A percentile compares a stretch with the other conserved stretches of the same genome.
phyloP scores from a whole-genome alignment of 2,113 vertebrate genomes.

The Hippocampus zosterae region DNA sequence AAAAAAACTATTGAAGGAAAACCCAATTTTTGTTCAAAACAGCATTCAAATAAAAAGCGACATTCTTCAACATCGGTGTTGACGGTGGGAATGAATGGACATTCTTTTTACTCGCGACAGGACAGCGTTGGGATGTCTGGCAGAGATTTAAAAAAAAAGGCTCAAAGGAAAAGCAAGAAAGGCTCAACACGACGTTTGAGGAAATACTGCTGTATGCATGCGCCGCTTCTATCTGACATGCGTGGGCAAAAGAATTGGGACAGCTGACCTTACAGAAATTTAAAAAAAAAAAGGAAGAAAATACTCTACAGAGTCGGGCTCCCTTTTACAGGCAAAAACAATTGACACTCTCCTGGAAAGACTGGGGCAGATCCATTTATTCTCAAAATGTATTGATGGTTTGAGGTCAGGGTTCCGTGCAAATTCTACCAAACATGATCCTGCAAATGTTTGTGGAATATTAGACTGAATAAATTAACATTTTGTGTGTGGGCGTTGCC shows the following conservation, averaged over 20 bases:
- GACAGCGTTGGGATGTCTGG: constrained; percentile 17
- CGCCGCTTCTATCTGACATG: not conserved
- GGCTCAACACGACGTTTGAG: constrained; percentile 18
- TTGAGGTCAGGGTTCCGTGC: not conserved
- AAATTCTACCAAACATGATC: not conserved
- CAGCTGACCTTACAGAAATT: not conserved
- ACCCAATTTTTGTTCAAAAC: constrained; percentile 32
- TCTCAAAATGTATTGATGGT: not conserved
- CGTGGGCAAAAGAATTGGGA: not conserved
- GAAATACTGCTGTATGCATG: constrained; percentile 51
- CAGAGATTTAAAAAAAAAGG: constrained; percentile 14
- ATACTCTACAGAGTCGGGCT: not conserved
- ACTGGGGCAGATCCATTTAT: not conserved
- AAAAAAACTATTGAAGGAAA: constrained; percentile 15
- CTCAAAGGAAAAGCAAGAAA: constrained; percentile 31
- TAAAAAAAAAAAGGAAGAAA: not conserved
- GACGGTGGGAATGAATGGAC: constrained; percentile 14
- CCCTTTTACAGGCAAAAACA: not conserved
- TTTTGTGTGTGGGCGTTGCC: not conserved
- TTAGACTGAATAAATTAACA: not conserved
- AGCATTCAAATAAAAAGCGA: constrained; percentile 42
- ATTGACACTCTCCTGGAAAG: not conserved
- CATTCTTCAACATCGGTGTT: constrained; percentile 39
- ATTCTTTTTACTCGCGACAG: constrained; percentile 20
- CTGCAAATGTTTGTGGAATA: not conserved